Evolutionary conservation across 2,113 vertebrate genomes (phyloP).

Genomic region (Stigmatopora argus): DNA sequence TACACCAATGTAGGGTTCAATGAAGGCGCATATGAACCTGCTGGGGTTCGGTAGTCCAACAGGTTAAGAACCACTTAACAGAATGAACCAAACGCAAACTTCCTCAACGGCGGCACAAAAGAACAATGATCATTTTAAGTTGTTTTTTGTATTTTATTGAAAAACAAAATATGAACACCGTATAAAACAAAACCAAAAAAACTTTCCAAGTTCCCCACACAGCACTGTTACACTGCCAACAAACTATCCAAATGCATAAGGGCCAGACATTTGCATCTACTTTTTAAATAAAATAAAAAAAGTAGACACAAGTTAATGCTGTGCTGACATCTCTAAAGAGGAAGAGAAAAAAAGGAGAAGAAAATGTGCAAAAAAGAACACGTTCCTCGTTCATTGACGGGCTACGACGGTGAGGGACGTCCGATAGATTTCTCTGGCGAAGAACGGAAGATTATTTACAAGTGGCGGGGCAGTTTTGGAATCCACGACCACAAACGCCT

Average conservation of each 20-base stretch:
- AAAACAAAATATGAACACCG: slow-evolving; percentile 59
- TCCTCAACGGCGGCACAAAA: not conserved
- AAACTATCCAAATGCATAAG: slow-evolving; percentile 30
- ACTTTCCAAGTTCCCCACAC: slow-evolving; percentile 19
- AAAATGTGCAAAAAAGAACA: slow-evolving; percentile 91
- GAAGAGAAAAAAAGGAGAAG: slow-evolving; percentile 67
- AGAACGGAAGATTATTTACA: slow-evolving; percentile 30
- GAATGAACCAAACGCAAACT: too few relatives aligned
- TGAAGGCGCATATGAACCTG: too few relatives aligned
- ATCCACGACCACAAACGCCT: not conserved
- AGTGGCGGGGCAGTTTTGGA: not conserved
- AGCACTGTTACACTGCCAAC: slow-evolving; percentile 41
- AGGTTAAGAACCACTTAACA: too few relatives aligned
- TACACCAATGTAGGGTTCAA: too few relatives aligned
- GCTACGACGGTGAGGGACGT: too few relatives aligned
- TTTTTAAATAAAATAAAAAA: slow-evolving; percentile 24
- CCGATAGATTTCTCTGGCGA: not conserved
- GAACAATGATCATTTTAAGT: not conserved
- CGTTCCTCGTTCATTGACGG: slow-evolving; percentile 50
- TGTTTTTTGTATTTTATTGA: slow-evolving; percentile 40
- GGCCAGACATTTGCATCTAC: slow-evolving; percentile 36
- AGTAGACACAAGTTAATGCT: slow-evolving; percentile 25
- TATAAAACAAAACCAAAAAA: slow-evolving; percentile 57
- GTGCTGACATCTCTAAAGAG: slow-evolving; percentile 7
- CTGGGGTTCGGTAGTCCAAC: too few relatives aligned